Percentiles rank a stretch among this genome's conserved stretches.
Conservation (phyloP, 2,888 invertebrate genomes). For the Patella ulyssiponensis region DNA sequence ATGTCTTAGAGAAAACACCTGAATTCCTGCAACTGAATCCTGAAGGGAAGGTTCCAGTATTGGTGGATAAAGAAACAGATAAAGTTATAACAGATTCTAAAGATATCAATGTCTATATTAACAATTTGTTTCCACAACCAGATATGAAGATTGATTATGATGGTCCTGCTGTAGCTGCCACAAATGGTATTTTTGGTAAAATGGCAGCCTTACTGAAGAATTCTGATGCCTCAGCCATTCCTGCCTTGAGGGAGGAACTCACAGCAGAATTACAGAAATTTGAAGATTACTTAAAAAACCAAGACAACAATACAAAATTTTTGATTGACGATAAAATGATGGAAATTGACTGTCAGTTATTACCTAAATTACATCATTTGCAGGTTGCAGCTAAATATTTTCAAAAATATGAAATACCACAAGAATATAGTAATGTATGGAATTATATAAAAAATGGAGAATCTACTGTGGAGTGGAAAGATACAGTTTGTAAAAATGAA, state of each 20-base stretch:
- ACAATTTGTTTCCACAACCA: conserved; percentile 32
- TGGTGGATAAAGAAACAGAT: conserved; percentile 42
- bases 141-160: conserved; percentile 30
- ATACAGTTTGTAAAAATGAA: conserved; percentile 44
- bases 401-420: conserved; percentile 44
- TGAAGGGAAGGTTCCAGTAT: conserved; percentile 49
- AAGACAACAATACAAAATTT: conserved; percentile 26
- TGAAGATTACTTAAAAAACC: conserved; percentile 38
- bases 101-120: conserved; percentile 46
- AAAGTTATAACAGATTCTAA: conserved; percentile 46
- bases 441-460: conserved; percentile 42
- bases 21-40: conserved; percentile 45
- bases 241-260: conserved; percentile 37
- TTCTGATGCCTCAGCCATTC: conserved; percentile 36
- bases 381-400: conserved; percentile 46
- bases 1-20: conserved; percentile 44
- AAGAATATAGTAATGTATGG: conserved; percentile 34
- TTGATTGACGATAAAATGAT: conserved; percentile 39
- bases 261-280: conserved; percentile 42
- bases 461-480: conserved; percentile 34
- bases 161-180: conserved; percentile 41
- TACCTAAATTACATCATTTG: conserved; percentile 50
- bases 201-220: conserved; percentile 50
- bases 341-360: conserved; percentile 49
- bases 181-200: conserved; percentile 45